Percentiles rank a stretch among this genome's conserved stretches.
Conservation (phyloP, 2,888 invertebrate genomes). For the Syrista parreyssii region DNA sequence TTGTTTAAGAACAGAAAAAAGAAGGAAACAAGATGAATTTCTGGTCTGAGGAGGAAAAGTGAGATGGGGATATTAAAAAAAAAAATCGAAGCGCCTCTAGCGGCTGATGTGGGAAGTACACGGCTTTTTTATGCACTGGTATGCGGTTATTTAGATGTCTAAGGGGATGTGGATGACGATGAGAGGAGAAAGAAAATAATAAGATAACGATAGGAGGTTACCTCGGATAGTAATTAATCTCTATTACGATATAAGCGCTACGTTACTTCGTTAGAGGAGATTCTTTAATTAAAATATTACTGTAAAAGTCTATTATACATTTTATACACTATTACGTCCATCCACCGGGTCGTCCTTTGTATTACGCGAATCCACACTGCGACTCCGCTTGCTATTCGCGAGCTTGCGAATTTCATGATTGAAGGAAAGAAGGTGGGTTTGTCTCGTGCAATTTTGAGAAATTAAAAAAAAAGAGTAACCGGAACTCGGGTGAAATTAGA, state of each 20-base stretch:
- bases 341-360: slow-evolving; percentile 6
- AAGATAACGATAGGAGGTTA: slow-evolving; percentile 10
- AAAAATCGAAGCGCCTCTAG: background rate
- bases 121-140: slow-evolving; percentile 28
- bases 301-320: slow-evolving; percentile 26
- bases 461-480: background rate
- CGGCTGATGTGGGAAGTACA: background rate
- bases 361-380: background rate
- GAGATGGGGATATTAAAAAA: background rate
- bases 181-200: slow-evolving; percentile 7
- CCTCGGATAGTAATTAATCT: background rate
- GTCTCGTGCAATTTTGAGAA: slow-evolving; percentile 4
- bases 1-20: background rate
- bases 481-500: background rate
- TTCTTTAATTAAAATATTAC: slow-evolving; percentile 15
- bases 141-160: slow-evolving; percentile 20
- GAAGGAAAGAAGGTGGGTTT: slow-evolving; percentile 3
- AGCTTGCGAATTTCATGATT: background rate
- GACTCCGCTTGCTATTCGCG: background rate
- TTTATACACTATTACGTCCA: slow-evolving; percentile 34
- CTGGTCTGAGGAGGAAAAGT: background rate
- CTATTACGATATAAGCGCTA: background rate
- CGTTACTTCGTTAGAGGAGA: slow-evolving; percentile 4
- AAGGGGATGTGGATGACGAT: background rate
- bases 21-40: background rate